Percentiles rank a stretch among this genome's conserved stretches.
Evolutionary conservation across 2,888 invertebrate species (phyloP).

Genomic region (Tipula unca): DNA sequence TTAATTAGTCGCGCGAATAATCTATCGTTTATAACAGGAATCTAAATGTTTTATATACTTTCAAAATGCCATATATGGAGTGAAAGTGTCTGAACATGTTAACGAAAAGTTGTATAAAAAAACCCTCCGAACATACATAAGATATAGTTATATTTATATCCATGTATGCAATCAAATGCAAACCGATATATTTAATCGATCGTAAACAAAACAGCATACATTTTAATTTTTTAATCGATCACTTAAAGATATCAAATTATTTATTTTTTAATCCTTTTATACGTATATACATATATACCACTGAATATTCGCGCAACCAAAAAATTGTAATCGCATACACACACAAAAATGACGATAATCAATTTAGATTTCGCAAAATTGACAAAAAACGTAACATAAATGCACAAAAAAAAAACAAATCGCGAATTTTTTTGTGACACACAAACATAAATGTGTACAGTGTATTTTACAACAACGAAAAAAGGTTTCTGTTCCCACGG

Average conservation of each 20-base stretch:
- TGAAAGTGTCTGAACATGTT: neutral
- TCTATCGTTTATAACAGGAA: neutral
- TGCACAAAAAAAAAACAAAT: neutral
- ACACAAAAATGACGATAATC: neutral
- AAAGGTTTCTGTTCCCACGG: slow-evolving; percentile 14
- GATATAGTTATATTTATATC: neutral
- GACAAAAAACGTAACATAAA: slow-evolving; percentile 14
- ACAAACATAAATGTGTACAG: neutral
- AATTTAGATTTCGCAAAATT: slow-evolving; percentile 14
- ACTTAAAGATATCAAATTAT: neutral
- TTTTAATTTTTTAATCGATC: neutral
- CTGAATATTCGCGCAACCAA: neutral
- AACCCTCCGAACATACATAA: neutral
- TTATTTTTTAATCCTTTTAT: neutral
- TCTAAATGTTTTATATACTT: neutral
- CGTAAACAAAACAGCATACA: neutral
- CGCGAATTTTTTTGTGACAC: slow-evolving; percentile 9
- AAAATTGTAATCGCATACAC: neutral
- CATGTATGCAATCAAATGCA: neutral
- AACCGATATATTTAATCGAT: neutral
- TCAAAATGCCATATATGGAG: neutral
- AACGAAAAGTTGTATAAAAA: neutral
- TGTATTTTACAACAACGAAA: neutral
- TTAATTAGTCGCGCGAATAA: neutral
- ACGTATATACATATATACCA: too few species aligned